Percentiles rank a stretch among this genome's conserved stretches.
Conservation (phyloP, 2,113 vertebrate genomes). For the Paraplagusia blochii region DNA sequence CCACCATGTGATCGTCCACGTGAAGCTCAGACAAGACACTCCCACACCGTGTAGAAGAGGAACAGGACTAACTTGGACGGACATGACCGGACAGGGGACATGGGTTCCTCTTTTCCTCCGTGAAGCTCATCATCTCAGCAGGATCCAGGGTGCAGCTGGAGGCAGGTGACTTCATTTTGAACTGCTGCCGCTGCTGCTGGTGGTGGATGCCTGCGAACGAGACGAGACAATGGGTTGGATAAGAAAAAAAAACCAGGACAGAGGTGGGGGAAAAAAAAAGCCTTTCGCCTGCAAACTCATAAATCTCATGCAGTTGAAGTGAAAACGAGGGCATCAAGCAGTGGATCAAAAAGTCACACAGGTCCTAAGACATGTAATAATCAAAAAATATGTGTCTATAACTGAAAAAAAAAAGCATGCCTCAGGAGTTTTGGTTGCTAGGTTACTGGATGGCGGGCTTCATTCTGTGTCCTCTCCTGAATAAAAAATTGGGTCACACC, state of each 20-base stretch:
- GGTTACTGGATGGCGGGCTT: conserved; percentile 61
- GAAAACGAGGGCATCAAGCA: conserved; percentile 67
- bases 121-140: conserved; percentile 22
- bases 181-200: conserved; percentile 65
- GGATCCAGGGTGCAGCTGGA: conserved; percentile 21
- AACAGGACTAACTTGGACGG: conserved; percentile 13
- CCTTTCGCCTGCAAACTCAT: conserved; percentile 42
- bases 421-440: conserved; percentile 62
- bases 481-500: conserved; percentile 62
- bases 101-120: conserved; percentile 27
- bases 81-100: neutral
- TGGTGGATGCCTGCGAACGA: conserved; percentile 70
- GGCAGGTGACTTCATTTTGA: conserved; percentile 58
- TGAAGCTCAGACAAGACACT: conserved; percentile 15
- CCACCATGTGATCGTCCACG: conserved; percentile 4
- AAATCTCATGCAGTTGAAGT: conserved; percentile 65
- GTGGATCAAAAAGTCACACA: conserved; percentile 25
- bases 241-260: conserved; percentile 1
- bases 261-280: neutral
- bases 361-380: conserved; percentile 45
- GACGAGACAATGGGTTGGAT: conserved; percentile 35
- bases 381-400: conserved; percentile 33
- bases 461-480: conserved; percentile 53
- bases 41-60: conserved; percentile 4
- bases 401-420: conserved; percentile 70